A percentile compares a stretch with the other conserved stretches of the same genome.
Evolutionary conservation across 2,797 vertebrate species (phyloP).

Genomic region (Hafferia zeledoni): DNA sequence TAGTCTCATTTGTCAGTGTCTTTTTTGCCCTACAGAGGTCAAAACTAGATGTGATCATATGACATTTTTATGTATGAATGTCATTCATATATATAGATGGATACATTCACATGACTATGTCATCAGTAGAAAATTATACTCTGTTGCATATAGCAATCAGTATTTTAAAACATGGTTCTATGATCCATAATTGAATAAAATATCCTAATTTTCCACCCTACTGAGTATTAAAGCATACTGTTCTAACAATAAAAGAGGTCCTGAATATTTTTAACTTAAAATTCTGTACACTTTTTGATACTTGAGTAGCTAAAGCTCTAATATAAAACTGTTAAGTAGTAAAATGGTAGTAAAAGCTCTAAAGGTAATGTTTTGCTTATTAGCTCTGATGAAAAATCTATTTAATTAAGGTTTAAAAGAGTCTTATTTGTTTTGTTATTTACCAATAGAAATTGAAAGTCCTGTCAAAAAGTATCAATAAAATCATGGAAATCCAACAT

Average conservation of each 20-base stretch:
- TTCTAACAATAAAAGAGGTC: not conserved
- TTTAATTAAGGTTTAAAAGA: not conserved
- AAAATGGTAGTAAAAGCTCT: not conserved
- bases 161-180: not conserved
- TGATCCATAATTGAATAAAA: not conserved
- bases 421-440: not conserved
- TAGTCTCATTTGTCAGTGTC: not conserved
- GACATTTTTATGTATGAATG: rapidly evolving
- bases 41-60: not conserved
- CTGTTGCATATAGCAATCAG: not conserved
- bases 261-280: not conserved
- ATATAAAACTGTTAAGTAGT: not conserved
- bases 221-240: rapidly evolving
- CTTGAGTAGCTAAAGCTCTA: not conserved
- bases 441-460: rapidly evolving
- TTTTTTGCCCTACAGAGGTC: not conserved
- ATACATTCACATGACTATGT: not conserved
- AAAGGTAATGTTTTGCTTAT: not conserved
- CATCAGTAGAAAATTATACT: not conserved
- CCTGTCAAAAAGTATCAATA: not conserved
- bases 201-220: not conserved
- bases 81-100: not conserved
- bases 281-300: not conserved
- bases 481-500: not conserved
- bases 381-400: not conserved